Conservation (phyloP, 2,888 invertebrate species). For the Volucella bombylans region DNA sequence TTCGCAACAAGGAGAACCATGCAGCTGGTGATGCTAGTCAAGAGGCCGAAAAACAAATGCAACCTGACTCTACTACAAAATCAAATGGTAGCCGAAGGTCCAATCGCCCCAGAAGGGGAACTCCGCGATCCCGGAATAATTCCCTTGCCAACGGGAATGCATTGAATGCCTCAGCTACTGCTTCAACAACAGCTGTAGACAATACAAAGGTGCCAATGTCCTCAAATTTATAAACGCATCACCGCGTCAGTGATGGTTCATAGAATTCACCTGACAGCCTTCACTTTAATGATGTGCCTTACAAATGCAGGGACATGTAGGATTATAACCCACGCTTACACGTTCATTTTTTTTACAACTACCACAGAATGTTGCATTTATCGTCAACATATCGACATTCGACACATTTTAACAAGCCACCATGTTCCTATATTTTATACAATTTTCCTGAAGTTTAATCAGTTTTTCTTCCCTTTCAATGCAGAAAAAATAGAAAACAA, state of each 20-base stretch:
- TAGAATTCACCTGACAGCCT: slow-evolving; percentile 12
- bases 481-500: slow-evolving; percentile 53
- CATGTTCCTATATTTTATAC: slow-evolving; percentile 50
- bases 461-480: slow-evolving; percentile 23
- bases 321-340: slow-evolving; percentile 26
- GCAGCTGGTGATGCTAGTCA: slow-evolving; percentile 73
- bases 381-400: slow-evolving; percentile 57
- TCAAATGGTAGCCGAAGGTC: slow-evolving; percentile 42
- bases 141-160: slow-evolving; percentile 48
- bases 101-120: slow-evolving; percentile 49
- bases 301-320: slow-evolving; percentile 39
- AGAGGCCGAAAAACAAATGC: slow-evolving; percentile 62
- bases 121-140: slow-evolving; percentile 68
- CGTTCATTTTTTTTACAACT: slow-evolving; percentile 42
- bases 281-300: slow-evolving; percentile 55
- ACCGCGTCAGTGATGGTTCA: background rate
- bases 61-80: slow-evolving; percentile 75
- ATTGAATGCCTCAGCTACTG: slow-evolving; percentile 13
- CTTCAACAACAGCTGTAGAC: slow-evolving; percentile 22
- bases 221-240: slow-evolving; percentile 55
- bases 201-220: slow-evolving; percentile 60
- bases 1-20: slow-evolving; percentile 74
- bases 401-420: slow-evolving; percentile 21
- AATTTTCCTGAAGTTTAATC: slow-evolving; percentile 41
- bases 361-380: slow-evolving; percentile 66